phyloP scores from a whole-genome alignment of 2,113 vertebrate species.

The Sialia sialis region DNA sequence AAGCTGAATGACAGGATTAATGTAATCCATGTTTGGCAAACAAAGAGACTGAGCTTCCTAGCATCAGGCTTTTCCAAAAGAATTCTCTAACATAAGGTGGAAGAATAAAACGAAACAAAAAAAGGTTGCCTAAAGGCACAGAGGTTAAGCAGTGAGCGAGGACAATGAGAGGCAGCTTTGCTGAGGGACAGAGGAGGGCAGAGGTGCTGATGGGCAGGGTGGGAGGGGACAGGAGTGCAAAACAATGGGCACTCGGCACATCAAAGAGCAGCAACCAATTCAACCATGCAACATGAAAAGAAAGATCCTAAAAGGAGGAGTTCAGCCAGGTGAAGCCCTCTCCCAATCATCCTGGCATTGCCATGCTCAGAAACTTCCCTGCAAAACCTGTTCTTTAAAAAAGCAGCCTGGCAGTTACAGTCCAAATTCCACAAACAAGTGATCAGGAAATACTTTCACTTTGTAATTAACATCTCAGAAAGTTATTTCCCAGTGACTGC shows the following conservation, averaged over 20 bases:
- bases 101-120: neutral
- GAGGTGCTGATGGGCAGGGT: fast-evolving
- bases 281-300: neutral
- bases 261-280: neutral
- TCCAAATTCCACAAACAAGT: neutral
- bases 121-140: neutral
- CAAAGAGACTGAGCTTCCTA: neutral
- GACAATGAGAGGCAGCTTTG: neutral
- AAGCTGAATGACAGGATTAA: neutral
- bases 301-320: neutral
- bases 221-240: neutral
- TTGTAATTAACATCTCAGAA: neutral
- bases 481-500: neutral
- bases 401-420: neutral
- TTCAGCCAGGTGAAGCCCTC: neutral
- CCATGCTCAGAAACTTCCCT: neutral
- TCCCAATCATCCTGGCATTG: neutral
- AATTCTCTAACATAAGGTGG: neutral
- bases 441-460: neutral
- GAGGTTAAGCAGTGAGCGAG: neutral
- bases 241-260: neutral
- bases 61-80: neutral
- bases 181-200: neutral
- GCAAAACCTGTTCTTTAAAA: neutral
- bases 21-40: neutral